These are phyloP conservation scores for Amphimallon solstitiale DNA, from an alignment of 2,888 invertebrate genomes.

Conservation along the genomic window DNA sequence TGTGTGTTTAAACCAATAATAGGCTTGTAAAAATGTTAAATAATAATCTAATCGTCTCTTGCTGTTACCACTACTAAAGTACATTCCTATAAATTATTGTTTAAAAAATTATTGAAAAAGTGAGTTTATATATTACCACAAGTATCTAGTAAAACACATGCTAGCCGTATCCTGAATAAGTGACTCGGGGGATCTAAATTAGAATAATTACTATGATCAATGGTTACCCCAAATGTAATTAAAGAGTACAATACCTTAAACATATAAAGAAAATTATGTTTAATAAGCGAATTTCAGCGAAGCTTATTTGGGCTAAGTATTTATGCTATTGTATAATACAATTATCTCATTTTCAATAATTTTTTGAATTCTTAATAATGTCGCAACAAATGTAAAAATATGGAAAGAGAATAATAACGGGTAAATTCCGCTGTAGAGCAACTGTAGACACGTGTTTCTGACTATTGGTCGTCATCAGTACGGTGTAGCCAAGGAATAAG, in stretches of 20 bases:
- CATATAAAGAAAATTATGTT: slow-evolving; percentile 54
- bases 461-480: no score
- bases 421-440: no score
- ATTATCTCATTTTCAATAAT: no score
- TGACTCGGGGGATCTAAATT: slow-evolving; percentile 88
- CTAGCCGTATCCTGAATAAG: slow-evolving; percentile 87
- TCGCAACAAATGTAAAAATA: no score
- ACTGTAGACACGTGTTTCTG: no score
- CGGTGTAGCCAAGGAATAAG: no score
- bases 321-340: no score
- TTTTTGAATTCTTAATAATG: no score
- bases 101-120: slow-evolving; percentile 11
- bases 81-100: slow-evolving; percentile 64
- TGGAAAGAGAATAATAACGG: no score
- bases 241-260: slow-evolving; percentile 90
- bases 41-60: slow-evolving; percentile 92
- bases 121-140: slow-evolving; percentile 76
- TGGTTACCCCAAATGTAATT: slow-evolving; percentile 90
- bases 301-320: no score
- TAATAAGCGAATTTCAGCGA: background rate
- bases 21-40: slow-evolving; percentile 90
- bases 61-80: slow-evolving; percentile 92
- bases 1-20: slow-evolving; percentile 89
- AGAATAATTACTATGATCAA: slow-evolving; percentile 75
- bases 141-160: slow-evolving; percentile 90